A percentile compares a stretch with the other conserved stretches of the same genome.
Conservation (phyloP, 2,888 invertebrate species). For the Acanthosepion lycidas region DNA sequence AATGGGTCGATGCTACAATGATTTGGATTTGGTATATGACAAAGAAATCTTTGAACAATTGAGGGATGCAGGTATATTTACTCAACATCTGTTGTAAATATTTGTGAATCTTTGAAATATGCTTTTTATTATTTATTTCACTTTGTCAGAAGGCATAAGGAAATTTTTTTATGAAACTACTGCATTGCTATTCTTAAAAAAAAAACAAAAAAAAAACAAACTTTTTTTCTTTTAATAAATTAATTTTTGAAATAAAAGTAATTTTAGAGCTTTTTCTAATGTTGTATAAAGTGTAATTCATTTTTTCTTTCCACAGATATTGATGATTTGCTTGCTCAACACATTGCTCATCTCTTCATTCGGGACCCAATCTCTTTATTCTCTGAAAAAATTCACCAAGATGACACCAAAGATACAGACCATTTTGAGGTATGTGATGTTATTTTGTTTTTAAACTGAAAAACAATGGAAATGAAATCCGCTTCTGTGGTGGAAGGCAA, state of each 20-base stretch:
- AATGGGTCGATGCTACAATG: conserved; percentile 92
- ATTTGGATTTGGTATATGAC: conserved; percentile 92
- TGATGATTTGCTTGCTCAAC: conserved; percentile 93
- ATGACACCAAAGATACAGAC: conserved; percentile 94
- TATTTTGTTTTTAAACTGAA: too few species aligned
- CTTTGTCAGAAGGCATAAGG: too few species aligned
- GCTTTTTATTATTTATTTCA: too few species aligned
- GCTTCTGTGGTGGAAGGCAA: too few species aligned
- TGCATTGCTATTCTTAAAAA: too few species aligned
- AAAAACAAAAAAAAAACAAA: too few species aligned
- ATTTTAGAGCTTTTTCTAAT: background rate
- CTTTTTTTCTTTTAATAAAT: too few species aligned
- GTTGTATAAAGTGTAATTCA: background rate
- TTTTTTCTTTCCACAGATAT: conserved; percentile 78
- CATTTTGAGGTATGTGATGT: conserved; percentile 89
- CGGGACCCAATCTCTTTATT: conserved; percentile 96
- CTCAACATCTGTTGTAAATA: background rate
- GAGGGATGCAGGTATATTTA: conserved; percentile 80
- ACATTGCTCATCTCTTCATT: conserved; percentile 98
- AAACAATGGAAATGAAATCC: too few species aligned
- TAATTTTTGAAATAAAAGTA: too few species aligned
- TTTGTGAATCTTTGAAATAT: too few species aligned
- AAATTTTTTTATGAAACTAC: too few species aligned
- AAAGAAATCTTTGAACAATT: conserved; percentile 87
- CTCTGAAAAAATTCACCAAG: conserved; percentile 94